Percentiles rank a stretch among this genome's conserved stretches.
Conservation (phyloP, 2,888 invertebrate species). For the Scaeva pyrastri region DNA sequence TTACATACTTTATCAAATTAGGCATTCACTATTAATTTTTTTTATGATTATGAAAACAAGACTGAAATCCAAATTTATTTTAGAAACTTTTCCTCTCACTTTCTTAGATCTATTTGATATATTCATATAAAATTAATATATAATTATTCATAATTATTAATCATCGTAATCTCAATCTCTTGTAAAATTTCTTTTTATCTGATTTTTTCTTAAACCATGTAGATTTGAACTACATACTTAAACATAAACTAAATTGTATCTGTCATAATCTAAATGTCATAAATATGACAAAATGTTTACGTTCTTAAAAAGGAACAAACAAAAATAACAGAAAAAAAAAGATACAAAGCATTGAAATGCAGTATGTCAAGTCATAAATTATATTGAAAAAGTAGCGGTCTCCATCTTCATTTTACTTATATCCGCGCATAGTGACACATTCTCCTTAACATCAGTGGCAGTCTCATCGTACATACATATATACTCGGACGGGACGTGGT, state of each 20-base stretch:
- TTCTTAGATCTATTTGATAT: not conserved
- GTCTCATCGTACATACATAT: no score
- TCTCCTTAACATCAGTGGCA: not conserved
- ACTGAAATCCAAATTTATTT: no score
- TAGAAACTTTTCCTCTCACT: no score
- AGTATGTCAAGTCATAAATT: conserved; percentile 46
- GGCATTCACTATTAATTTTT: no score
- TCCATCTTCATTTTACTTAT: conserved; percentile 21
- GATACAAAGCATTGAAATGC: not conserved
- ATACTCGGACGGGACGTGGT: no score
- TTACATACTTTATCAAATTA: no score
- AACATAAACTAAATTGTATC: conserved; percentile 15
- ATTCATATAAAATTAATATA: not conserved
- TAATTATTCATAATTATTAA: not conserved
- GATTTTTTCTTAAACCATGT: not conserved
- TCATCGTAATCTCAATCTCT: conserved; percentile 4
- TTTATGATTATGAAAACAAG: no score
- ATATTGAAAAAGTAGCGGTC: conserved; percentile 17
- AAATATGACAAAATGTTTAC: conserved; percentile 41
- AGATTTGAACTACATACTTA: not conserved
- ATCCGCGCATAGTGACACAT: conserved; percentile 48
- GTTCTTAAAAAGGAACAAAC: not conserved
- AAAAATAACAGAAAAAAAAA: not conserved
- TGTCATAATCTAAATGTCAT: conserved; percentile 51
- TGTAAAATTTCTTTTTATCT: not conserved